These are phyloP conservation scores for Lepilemur ruficaudatus DNA, from an alignment of 2,797 vertebrate genomes.

Conservation along the genomic window DNA sequence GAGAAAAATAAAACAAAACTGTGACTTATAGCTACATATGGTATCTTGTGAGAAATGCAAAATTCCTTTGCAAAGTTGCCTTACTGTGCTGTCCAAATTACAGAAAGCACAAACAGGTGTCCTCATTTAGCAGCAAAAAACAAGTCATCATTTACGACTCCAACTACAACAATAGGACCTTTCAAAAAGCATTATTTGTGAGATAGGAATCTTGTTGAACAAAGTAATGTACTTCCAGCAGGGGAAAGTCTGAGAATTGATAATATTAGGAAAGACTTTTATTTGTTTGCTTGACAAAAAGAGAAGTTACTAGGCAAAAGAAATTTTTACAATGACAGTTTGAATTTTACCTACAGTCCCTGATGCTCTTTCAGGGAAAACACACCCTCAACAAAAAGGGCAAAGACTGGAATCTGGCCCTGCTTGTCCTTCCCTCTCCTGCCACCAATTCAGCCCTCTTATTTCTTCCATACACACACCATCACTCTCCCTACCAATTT, in stretches of 20 bases:
- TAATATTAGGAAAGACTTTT: background rate
- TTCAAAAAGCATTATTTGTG: background rate
- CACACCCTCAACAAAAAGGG: background rate
- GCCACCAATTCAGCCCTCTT: background rate
- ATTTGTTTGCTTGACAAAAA: background rate
- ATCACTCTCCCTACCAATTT: background rate
- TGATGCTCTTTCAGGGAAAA: background rate
- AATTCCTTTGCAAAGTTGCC: conserved; percentile 21
- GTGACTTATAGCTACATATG: background rate
- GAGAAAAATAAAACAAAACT: background rate
- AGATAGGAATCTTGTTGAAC: background rate
- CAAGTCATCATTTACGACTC: background rate
- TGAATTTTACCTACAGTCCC: background rate
- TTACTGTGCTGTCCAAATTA: background rate
- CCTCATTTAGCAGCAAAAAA: background rate
- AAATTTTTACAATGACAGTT: conserved; percentile 8
- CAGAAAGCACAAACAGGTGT: background rate
- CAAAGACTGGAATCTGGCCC: background rate
- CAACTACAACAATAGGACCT: background rate
- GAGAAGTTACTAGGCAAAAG: background rate
- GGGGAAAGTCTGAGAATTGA: background rate
- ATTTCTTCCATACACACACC: background rate
- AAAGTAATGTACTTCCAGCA: background rate
- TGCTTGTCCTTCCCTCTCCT: background rate
- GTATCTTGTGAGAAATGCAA: background rate